phyloP scores from a whole-genome alignment of 1,140 invertebrate genomes.

The Drosophila bifasciata region DNA sequence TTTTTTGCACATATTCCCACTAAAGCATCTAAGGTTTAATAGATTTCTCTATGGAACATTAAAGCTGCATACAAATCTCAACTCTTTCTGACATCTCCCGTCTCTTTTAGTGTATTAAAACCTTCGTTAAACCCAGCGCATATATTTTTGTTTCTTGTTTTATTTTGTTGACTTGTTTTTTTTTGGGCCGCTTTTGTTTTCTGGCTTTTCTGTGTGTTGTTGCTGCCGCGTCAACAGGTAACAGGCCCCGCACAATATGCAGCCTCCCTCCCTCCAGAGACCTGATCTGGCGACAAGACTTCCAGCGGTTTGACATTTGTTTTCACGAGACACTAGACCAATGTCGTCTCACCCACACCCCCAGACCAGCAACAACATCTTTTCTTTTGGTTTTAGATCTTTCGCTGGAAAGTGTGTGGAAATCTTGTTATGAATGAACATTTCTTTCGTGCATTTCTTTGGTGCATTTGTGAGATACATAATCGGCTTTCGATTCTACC shows the following conservation, averaged over 20 bases:
- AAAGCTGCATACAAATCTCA: too few relatives aligned
- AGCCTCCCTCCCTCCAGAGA: constrained; percentile 30
- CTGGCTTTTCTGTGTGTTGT: constrained; percentile 31
- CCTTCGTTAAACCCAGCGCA: too few relatives aligned
- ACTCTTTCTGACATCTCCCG: too few relatives aligned
- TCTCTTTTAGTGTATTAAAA: too few relatives aligned
- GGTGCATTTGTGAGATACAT: constrained; percentile 56
- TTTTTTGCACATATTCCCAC: too few relatives aligned
- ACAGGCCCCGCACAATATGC: constrained; percentile 55
- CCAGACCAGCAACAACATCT: too few relatives aligned
- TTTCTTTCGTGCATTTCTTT: constrained; percentile 50
- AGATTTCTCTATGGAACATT: too few relatives aligned
- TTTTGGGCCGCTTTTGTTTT: constrained; percentile 26
- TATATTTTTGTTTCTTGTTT: constrained; percentile 44
- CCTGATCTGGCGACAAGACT: constrained; percentile 23
- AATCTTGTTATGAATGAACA: constrained; percentile 72
- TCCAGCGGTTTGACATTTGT: constrained; percentile 66
- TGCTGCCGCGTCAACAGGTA: constrained; percentile 67
- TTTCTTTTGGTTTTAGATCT: too few relatives aligned
- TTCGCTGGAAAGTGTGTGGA: constrained; percentile 37
- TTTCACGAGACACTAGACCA: constrained; percentile 54
- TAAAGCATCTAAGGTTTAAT: too few relatives aligned
- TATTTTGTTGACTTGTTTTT: constrained; percentile 73
- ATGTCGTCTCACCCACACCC: constrained; percentile 52
- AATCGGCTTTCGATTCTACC: constrained; percentile 51